Base-by-base conservation (phyloP, 2,113 vertebrate species). In the Odocoileus hemionus region DNA sequence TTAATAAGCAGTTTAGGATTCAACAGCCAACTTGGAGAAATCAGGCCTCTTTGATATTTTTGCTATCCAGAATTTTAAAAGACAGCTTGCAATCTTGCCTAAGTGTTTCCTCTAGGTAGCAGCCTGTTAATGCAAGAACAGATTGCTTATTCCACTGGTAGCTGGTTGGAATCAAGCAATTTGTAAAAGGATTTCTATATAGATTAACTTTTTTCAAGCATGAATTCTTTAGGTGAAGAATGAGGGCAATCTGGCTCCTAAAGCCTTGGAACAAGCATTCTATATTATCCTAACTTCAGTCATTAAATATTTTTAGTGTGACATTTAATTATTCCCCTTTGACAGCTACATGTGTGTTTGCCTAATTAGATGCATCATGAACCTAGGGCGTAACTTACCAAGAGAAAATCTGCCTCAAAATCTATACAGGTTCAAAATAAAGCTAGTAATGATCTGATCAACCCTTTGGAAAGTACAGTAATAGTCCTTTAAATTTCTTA, bases 61-160 rank as follows among this genome's bases (percentile, higher is more conserved):
- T 97, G 74, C 25, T 87, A 92, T 52, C 57, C 45, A 90, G 58
- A 89, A 87, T 86, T 94, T 97, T 79, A 84, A 92, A 97, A 94
- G 79, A 90, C 12, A 60, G 33, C 26, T 94, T 96, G 60, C 16
- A 94, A 52, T 96, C 64, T 97, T 92, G 85, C 74, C 86, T 96
- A 87, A 91, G 54, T 83, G 74, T 92, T 95, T 96, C 58, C 95
- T 96, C 85, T 91, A 95, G 87, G 88, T 93, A 96, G 61, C 67
- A 94, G 30, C 36, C 88, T 30, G 79, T 96, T 95, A 94, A 97
- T 87, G 85, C 67, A 97, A 76, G 52, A 97, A 95, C 89, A 96
- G 86, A 97, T 96, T 97, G 91, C 74, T 90, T 92, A 91, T 97
- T 95, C 88, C 86, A 95, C 82, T 93, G 82, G 91, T 64, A 82